Evolutionary conservation across 2,888 invertebrate genomes (phyloP), one percentile per base, ranked within the genome.

Genomic region (Teinopalpus imperialis): DNA sequence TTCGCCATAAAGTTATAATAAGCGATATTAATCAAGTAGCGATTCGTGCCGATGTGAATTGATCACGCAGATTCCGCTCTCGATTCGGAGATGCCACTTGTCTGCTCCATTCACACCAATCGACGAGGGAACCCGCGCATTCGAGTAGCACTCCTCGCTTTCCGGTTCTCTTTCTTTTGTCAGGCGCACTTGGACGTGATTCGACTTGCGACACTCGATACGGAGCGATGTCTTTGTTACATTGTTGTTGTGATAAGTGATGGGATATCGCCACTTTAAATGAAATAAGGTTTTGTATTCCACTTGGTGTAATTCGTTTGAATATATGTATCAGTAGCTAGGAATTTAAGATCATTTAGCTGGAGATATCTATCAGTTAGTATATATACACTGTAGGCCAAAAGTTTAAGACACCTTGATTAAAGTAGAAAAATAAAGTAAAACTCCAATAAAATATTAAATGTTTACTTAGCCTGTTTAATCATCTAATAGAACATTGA

Each of bases 91-190:
- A 59, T 58, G 58, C 53, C 60, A 56, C 66, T 72, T 72, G 53
- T 51, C 61, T 63, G 69, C 70, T 72, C 71, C 75, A 79, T 77
- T 80, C 75, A 73, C 60, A 62, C 57, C 73, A 74, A 78, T 81
- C 74, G 72, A 61, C 63, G 67, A 68, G 72, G 73, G 69, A 66
- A 69, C 74, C 66, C 67, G 59, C 53, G 56, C 58, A 64, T 59
- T 74, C 57, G 67, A 81, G 83, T 57, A 66, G 66, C 81, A 70
- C 85, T 66, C 67, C 76, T 79, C 70, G 69, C 81, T 82, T 85
- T 86, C 85, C 85, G 76, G 82, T 76, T 83, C 74, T 68, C 75
- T 69, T 78, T 85, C 87, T 83, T 85, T 87, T 85, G 85, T 86
- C 69, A 68, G 62, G 41, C 41, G 36, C 31, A 41, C 46, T 47